Base-by-base conservation (phyloP, 2,888 invertebrate species). In the Drosophila picticornis region DNA sequence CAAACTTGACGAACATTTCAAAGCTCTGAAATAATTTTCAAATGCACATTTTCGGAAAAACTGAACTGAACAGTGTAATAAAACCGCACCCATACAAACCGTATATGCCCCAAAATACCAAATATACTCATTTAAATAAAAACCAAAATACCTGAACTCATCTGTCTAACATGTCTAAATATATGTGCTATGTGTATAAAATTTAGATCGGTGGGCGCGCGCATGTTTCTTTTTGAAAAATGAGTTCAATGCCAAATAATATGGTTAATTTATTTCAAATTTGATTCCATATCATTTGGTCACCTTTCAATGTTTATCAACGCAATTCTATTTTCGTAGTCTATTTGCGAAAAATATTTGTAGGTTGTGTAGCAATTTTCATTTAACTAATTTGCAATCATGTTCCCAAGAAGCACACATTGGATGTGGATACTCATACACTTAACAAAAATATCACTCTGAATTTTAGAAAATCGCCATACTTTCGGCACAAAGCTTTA, bases 211-310 rank as follows among this genome's bases (percentile, higher is more conserved):
- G 72, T 55, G 31, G 52, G 60, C 62, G 52, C 34, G 34, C 48
- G 58, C n/a, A n/a, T 34, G 10, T 46, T 66, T n/a, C 25, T 38
- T 50, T 62, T 61, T 55, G 13, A 32, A 62, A 67, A 74, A 51
- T 70, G 55, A 67, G 57, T 66, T 81, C 78, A 82, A 19, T 68
- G 65, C 57, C 70, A 75, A 58, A 38, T 50, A 51, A 53, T 57
- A 32, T 40, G 16, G 22, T 19, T n/a, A 29, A 36, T 63, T 53
- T 60, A 43, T 60, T 48, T 48, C 0, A 22, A n/a, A 65, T 48
- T 32, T 25, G 10, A 59, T 56, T n/a, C 56, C 11, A 60, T 34
- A 27, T 64, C 63, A 68, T 64, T 73, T 73, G 46, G 59, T 48
- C 27, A 62, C 57, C 43, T 52, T 36, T 75, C 22, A 29, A n/a